phyloP scores from a whole-genome alignment of 1,140 invertebrate species.

The Idris sp. region DNA sequence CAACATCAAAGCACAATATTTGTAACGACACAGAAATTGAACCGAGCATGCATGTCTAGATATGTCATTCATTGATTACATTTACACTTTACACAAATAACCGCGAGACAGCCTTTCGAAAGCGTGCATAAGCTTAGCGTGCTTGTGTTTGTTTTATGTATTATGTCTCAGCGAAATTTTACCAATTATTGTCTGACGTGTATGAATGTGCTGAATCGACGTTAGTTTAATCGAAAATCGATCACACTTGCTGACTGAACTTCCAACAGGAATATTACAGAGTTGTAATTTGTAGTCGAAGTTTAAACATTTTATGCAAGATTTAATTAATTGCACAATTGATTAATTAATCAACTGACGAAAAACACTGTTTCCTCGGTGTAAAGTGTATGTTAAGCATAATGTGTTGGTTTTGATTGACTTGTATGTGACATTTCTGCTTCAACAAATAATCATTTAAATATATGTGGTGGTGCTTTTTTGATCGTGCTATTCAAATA shows the following conservation, averaged over 20 bases:
- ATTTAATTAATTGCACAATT: neutral
- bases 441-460: slow-evolving; percentile 34
- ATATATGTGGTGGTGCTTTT: slow-evolving; percentile 39
- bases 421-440: slow-evolving; percentile 16
- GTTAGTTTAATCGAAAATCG: slow-evolving; percentile 15
- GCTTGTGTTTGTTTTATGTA: slow-evolving; percentile 59
- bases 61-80: slow-evolving; percentile 50
- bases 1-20: slow-evolving; percentile 45
- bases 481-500: slow-evolving; percentile 55
- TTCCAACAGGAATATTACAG: too few relatives aligned
- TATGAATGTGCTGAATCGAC: slow-evolving; percentile 6
- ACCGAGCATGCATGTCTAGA: slow-evolving; percentile 56
- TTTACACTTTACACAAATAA: slow-evolving; percentile 43
- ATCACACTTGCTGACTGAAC: too few relatives aligned
- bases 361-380: too few relatives aligned
- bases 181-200: slow-evolving; percentile 2
- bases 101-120: slow-evolving; percentile 67
- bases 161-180: slow-evolving; percentile 25
- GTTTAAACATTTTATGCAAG: too few relatives aligned
- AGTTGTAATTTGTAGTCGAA: too few relatives aligned
- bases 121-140: slow-evolving; percentile 75
- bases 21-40: slow-evolving; percentile 48
- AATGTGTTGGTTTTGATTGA: slow-evolving; percentile 11
- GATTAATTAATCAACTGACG: neutral
- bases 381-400: slow-evolving; percentile 14